Percentiles rank a stretch among this genome's conserved stretches.
Evolutionary conservation across 2,888 invertebrate species (phyloP).

Genomic region (Stictocephala bisonia): DNA sequence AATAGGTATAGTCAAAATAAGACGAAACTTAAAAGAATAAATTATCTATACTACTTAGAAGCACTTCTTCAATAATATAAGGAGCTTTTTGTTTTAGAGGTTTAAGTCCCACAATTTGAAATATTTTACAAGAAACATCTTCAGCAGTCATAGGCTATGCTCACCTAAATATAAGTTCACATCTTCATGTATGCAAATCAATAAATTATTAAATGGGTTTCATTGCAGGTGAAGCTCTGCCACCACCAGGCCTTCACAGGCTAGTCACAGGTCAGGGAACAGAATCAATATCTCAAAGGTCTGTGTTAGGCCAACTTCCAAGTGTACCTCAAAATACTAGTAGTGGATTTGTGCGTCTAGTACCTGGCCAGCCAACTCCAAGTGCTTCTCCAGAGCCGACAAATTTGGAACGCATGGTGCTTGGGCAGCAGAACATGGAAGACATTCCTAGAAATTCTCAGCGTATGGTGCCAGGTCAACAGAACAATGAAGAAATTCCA

Average conservation of each 20-base stretch:
- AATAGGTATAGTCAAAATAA: too few relatives aligned
- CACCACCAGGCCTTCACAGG: constrained; percentile 59
- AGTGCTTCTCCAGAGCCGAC: constrained; percentile 65
- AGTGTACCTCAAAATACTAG: neutral
- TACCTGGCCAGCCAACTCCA: constrained; percentile 36
- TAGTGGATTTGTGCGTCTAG: constrained; percentile 33
- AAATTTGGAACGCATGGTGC: constrained; percentile 66
- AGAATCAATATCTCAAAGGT: constrained; percentile 41
- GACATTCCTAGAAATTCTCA: too few relatives aligned
- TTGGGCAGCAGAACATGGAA: neutral
- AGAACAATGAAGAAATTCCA: constrained; percentile 22
- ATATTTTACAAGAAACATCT: neutral
- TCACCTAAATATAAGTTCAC: too few relatives aligned
- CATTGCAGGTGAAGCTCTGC: constrained; percentile 53
- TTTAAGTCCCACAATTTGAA: too few relatives aligned
- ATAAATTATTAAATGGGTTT: neutral
- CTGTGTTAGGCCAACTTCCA: constrained; percentile 18
- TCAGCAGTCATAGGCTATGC: too few relatives aligned
- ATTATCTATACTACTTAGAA: neutral
- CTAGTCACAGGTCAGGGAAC: constrained; percentile 58
- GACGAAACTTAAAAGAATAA: too few relatives aligned
- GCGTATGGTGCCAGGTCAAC: constrained; percentile 37
- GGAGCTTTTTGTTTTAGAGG: too few relatives aligned
- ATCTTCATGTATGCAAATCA: too few relatives aligned
- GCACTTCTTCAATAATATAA: neutral